Conservation (phyloP, 2,797 vertebrate species). For the Molossus molossus region DNA sequence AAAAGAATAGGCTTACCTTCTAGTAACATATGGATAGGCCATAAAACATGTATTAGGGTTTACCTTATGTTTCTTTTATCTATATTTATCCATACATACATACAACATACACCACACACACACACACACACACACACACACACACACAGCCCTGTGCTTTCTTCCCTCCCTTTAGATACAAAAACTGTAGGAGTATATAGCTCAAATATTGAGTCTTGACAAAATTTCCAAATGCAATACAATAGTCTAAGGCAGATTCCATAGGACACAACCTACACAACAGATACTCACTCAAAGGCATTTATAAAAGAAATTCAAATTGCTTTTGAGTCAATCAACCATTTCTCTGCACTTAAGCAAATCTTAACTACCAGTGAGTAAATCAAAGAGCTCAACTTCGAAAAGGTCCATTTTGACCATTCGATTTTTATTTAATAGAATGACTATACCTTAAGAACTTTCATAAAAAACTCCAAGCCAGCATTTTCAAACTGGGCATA, state of each 20-base stretch:
- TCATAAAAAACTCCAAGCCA: constrained; percentile 44
- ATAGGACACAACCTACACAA: constrained; percentile 20
- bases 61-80: neutral
- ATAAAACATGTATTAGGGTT: neutral
- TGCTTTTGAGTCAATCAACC: neutral
- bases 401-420: neutral
- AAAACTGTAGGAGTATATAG: neutral
- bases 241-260: neutral
- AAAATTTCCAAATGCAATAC: constrained; percentile 35
- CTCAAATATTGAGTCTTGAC: neutral
- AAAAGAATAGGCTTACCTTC: constrained; percentile 12
- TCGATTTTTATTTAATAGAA: constrained; percentile 58
- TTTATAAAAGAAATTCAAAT: constrained; percentile 47
- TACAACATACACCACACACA: neutral
- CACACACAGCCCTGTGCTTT: neutral
- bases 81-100: neutral
- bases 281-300: constrained; percentile 53
- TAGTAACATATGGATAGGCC: constrained; percentile 7
- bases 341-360: constrained; percentile 41
- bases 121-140: neutral
- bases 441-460: constrained; percentile 7
- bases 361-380: neutral
- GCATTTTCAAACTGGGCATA: constrained; percentile 1
- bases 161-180: neutral
- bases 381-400: constrained; percentile 30